Evolutionary conservation across 1,140 invertebrate species (phyloP).

Genomic region (Coenobita brevimanus): DNA sequence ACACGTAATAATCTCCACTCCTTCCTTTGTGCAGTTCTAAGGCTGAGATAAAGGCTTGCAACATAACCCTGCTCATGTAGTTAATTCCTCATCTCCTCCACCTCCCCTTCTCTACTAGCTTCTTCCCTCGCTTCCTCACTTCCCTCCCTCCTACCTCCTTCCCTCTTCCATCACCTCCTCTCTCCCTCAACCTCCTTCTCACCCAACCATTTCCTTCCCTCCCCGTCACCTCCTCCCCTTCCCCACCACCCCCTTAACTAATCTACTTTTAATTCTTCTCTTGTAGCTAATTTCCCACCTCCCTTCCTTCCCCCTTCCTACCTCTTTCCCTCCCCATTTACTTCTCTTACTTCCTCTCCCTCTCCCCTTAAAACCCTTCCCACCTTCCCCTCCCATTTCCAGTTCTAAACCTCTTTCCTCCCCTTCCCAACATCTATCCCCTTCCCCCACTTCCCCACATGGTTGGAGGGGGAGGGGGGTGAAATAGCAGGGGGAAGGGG

Average conservation of each 20-base stretch:
- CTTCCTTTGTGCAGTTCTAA: too few relatives aligned
- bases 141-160: neutral
- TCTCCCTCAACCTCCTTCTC: neutral
- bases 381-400: neutral
- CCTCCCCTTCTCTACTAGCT: too few relatives aligned
- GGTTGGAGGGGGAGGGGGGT: too few relatives aligned
- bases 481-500: too few relatives aligned
- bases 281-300: too few relatives aligned
- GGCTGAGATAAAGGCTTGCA: too few relatives aligned
- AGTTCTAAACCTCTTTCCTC: neutral
- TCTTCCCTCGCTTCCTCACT: neutral
- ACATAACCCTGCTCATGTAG: too few relatives aligned
- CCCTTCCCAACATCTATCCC: neutral
- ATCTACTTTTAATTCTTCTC: neutral
- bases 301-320: neutral
- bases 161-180: neutral
- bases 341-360: neutral
- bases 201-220: neutral
- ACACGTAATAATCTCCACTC: too few relatives aligned
- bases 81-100: slow-evolving; percentile 6
- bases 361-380: too few relatives aligned
- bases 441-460: neutral
- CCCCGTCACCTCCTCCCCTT: too few relatives aligned
- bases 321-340: too few relatives aligned
- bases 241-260: too few relatives aligned